Evolutionary conservation across 2,797 vertebrate genomes (phyloP).

Genomic region (Poeciliopsis presidionis): DNA sequence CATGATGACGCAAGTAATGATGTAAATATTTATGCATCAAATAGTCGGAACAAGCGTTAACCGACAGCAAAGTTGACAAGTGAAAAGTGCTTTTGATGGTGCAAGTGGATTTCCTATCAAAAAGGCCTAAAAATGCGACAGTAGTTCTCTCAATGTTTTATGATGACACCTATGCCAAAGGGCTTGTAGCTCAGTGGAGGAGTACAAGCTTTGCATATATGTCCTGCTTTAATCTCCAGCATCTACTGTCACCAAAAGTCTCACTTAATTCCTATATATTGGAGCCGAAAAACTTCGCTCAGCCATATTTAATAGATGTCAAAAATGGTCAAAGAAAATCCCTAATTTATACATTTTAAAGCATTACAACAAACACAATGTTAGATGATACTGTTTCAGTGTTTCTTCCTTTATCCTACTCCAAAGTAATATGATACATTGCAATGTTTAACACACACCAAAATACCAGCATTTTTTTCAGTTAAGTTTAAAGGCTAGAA

Average conservation of each 20-base stretch:
- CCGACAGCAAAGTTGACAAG: background rate
- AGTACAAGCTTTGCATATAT: background rate
- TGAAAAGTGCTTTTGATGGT: background rate
- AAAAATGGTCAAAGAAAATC: background rate
- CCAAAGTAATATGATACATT: background rate
- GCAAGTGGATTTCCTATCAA: background rate
- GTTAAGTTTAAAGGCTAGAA: background rate
- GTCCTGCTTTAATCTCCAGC: background rate
- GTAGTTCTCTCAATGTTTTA: background rate
- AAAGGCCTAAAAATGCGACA: background rate
- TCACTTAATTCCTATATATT: background rate
- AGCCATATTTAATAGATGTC: background rate
- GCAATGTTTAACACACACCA: background rate
- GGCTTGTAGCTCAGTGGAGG: constrained; percentile 1
- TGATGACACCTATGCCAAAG: constrained; percentile 2
- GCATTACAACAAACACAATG: background rate
- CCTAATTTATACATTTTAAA: background rate
- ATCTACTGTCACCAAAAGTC: background rate
- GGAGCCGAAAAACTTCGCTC: background rate
- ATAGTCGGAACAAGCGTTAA: background rate
- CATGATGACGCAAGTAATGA: background rate
- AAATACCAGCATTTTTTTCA: background rate
- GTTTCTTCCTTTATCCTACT: background rate
- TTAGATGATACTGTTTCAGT: background rate
- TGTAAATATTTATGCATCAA: background rate